phyloP scores from a whole-genome alignment of 2,113 vertebrate genomes.

The Loxodonta africana region DNA sequence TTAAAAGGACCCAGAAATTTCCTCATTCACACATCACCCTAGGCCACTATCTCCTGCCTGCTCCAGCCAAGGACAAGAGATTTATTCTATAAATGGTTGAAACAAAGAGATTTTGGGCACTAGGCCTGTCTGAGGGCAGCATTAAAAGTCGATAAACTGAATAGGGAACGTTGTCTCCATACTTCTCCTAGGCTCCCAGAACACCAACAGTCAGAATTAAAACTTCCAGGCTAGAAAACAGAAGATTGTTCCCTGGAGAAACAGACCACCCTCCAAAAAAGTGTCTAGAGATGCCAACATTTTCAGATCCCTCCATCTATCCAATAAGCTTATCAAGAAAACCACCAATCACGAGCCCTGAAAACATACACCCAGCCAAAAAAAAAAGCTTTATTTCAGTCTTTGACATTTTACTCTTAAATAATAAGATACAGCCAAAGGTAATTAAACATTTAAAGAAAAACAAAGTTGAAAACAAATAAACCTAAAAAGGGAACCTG shows the following conservation, averaged over 20 bases:
- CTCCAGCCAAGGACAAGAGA: background rate
- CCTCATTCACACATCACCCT: background rate
- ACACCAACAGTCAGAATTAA: background rate
- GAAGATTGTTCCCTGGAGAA: background rate
- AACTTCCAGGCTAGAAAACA: background rate
- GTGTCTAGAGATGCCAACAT: background rate
- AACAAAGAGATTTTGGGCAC: background rate
- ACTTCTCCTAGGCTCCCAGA: background rate
- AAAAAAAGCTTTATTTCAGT: background rate
- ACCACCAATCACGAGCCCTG: background rate
- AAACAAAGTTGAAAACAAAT: background rate
- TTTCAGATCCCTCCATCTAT: background rate
- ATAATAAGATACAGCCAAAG: background rate
- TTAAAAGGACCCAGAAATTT: background rate
- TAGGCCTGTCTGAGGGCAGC: background rate
- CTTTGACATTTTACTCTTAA: background rate
- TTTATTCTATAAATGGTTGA: background rate
- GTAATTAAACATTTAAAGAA: background rate
- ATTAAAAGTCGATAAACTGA: background rate
- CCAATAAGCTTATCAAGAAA: background rate
- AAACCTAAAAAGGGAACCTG: background rate
- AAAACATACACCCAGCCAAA: background rate
- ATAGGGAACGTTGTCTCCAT: background rate
- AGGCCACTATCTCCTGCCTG: rapidly evolving
- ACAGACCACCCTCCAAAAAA: background rate